Evolutionary conservation across 1,140 invertebrate species (phyloP), one percentile per base, ranked within the genome.

Genomic region (Orussus abietinus): DNA sequence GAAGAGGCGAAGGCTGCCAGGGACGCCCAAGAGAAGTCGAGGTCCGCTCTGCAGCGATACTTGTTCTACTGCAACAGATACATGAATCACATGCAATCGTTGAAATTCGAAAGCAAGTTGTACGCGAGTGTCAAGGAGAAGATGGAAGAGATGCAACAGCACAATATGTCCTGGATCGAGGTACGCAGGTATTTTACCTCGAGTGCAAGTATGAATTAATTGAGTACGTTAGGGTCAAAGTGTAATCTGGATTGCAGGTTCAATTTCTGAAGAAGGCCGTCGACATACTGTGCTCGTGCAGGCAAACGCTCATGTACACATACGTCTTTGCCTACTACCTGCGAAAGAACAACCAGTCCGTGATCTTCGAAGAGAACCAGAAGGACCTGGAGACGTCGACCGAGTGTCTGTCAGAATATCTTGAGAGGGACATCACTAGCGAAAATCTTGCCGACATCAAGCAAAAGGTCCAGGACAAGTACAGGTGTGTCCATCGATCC

Each of bases 151-250:
- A 98, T 99, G 95, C 94, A 98, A 64, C 93, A 97, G 59, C 93
- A 97, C 66, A 96, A 96, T 64, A 98, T 98, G 95, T 96, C 93
- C 32, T 99, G 96, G 96, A 98, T 98, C 60, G 96, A 99, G 82
- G 92, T 94, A 56, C 68, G 77, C 25, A 26, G n/a, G n/a, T 26
- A 7, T 26, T 7, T n/a, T 7, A 26, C 7, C n/a, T 26, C 25
- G 25, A n/a, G n/a, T 26, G 7, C 25, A 7, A 26, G 25, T 26
- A 7, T 7, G 25, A 26, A 26, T 26, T n/a, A 26, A 26, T 26
- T 26, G 25, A 26, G 7, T 7, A n/a, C 7, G n/a, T 26, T 7
- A 26, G 7, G 7, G 25, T 26, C n/a, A 7, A n/a, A n/a, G n/a
- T n/a, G n/a, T n/a, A n/a, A n/a, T 39, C 34, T 45, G 15, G 15